These are phyloP conservation scores for Amphipoea oculea DNA, from an alignment of 2,888 invertebrate genomes.

Conservation along the genomic window DNA sequence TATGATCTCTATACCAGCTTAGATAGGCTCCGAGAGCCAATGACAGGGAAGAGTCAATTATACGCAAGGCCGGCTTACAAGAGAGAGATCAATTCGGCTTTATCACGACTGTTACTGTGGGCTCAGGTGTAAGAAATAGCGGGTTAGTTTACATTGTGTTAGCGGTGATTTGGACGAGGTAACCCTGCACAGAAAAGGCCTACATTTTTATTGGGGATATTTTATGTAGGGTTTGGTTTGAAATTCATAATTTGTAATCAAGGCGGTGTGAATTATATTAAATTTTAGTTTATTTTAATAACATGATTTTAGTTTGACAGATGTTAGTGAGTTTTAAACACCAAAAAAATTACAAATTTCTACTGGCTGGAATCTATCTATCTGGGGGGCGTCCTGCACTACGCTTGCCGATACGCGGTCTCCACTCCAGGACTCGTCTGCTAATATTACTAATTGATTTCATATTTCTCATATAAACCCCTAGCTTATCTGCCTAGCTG, in stretches of 20 bases:
- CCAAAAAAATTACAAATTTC: not conserved
- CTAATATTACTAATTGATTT: too few species aligned
- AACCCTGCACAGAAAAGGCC: not conserved
- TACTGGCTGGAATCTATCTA: not conserved
- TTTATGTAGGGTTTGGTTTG: not conserved
- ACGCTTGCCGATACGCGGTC: too few species aligned
- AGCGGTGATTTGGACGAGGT: not conserved
- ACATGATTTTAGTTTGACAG: not conserved
- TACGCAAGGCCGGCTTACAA: slow-evolving; percentile 88
- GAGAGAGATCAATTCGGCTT: slow-evolving; percentile 88
- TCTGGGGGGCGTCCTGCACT: too few species aligned
- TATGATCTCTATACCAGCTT: slow-evolving; percentile 75
- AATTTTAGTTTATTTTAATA: not conserved
- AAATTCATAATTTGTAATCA: not conserved
- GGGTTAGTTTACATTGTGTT: slow-evolving; percentile 15
- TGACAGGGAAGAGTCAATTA: slow-evolving; percentile 90
- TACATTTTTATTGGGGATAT: not conserved
- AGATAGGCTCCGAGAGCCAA: slow-evolving; percentile 77
- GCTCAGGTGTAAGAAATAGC: slow-evolving; percentile 62
- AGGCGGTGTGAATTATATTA: not conserved
- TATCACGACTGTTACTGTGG: slow-evolving; percentile 79
- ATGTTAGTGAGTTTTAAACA: not conserved
- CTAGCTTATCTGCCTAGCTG: too few species aligned
- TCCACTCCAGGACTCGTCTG: too few species aligned
- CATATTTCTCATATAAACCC: not conserved